These are phyloP conservation scores for Colius striatus DNA, from an alignment of 2,113 vertebrate genomes.

Conservation along the genomic window DNA sequence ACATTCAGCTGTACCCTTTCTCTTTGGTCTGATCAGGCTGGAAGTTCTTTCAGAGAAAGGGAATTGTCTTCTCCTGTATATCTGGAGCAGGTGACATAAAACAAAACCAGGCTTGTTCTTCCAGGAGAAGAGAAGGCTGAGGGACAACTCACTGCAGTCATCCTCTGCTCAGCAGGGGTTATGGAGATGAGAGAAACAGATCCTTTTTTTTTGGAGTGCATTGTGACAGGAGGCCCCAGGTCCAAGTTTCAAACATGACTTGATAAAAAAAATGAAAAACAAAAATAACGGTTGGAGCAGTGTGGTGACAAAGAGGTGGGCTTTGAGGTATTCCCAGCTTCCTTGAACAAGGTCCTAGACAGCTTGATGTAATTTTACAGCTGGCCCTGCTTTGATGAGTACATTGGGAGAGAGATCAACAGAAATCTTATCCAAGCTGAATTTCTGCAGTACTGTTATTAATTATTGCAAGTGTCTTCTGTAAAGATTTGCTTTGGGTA, in stretches of 20 bases:
- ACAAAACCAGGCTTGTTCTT: not conserved
- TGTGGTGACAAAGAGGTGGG: not conserved
- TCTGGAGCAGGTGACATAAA: not conserved
- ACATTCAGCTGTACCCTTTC: not conserved
- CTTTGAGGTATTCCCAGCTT: not conserved
- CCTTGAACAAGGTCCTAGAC: not conserved
- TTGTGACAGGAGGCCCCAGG: not conserved
- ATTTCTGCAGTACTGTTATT: not conserved
- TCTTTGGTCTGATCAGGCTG: not conserved
- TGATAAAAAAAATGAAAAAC: not conserved
- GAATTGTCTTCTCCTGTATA: not conserved
- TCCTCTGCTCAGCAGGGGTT: not conserved
- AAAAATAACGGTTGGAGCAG: too few species aligned
- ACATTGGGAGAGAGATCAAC: not conserved
- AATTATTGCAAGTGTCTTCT: not conserved
- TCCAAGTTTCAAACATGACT: not conserved
- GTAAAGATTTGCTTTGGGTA: not conserved
- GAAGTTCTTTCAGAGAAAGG: not conserved
- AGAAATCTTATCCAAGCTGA: not conserved
- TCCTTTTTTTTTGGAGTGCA: not conserved
- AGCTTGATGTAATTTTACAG: not conserved
- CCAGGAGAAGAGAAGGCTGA: not conserved
- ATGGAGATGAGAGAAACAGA: not conserved
- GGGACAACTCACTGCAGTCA: not conserved
- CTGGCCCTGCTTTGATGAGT: not conserved